phyloP scores from a whole-genome alignment of 1,140 invertebrate genomes.

The Phortica variegata region DNA sequence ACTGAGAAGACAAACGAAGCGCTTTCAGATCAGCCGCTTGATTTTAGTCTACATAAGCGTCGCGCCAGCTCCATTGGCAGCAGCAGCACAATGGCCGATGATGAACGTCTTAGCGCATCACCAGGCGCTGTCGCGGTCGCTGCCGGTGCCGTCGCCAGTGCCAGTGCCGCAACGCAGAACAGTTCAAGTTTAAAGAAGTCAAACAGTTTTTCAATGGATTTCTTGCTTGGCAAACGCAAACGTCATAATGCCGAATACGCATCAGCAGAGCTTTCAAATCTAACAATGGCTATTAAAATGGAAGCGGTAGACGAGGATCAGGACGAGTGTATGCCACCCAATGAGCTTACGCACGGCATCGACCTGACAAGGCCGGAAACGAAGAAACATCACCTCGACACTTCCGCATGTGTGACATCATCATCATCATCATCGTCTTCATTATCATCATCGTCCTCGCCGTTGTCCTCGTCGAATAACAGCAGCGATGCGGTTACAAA shows the following conservation, averaged over 20 bases:
- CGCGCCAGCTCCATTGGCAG: neutral
- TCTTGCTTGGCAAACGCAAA: conserved; percentile 40
- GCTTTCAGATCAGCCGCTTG: conserved; percentile 33
- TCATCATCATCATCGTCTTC: neutral
- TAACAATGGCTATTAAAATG: conserved; percentile 32
- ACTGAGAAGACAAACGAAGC: conserved; percentile 13
- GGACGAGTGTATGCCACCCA: conserved; percentile 16
- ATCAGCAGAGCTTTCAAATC: neutral
- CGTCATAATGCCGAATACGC: conserved; percentile 25
- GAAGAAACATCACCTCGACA: neutral
- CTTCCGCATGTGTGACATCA: neutral
- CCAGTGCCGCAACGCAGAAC: neutral
- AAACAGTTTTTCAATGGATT: conserved; percentile 43
- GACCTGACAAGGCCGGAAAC: conserved; percentile 20
- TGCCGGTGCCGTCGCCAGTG: conserved; percentile 1
- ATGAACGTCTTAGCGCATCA: conserved; percentile 3
- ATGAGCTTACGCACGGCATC: conserved; percentile 9
- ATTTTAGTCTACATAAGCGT: conserved; percentile 49
- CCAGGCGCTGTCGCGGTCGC: conserved; percentile 3
- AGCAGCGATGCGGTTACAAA: too few species aligned
- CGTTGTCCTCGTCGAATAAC: neutral
- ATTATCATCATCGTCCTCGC: neutral
- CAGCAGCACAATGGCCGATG: neutral
- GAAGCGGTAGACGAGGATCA: conserved; percentile 18
- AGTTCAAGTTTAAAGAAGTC: neutral